Percentiles rank a stretch among this genome's conserved stretches.
These are phyloP conservation scores for Papilio aristodemus DNA, from an alignment of 1,140 invertebrate species.

Conservation along the genomic window DNA sequence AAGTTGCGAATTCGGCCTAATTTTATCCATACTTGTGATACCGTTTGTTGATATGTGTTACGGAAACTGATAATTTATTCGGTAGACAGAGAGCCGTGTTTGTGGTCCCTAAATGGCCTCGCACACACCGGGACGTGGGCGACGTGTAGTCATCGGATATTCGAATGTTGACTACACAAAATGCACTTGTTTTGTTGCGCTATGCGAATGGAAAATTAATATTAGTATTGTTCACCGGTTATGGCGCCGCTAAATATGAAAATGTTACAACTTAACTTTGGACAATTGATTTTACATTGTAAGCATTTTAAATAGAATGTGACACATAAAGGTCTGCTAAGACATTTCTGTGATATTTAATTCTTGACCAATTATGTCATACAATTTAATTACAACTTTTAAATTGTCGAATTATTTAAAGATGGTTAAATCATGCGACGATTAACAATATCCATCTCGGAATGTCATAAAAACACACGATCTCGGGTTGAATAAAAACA, in stretches of 20 bases:
- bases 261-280: conserved; percentile 20
- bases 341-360: neutral
- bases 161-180: conserved; percentile 33
- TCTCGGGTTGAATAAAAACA: no score
- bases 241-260: conserved; percentile 14
- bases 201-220: conserved; percentile 16
- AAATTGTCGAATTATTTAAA: no score
- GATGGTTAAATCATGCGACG: no score
- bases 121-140: conserved; percentile 47
- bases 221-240: conserved; percentile 1
- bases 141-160: conserved; percentile 46
- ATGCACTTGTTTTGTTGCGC: conserved; percentile 20
- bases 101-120: conserved; percentile 52
- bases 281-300: conserved; percentile 13
- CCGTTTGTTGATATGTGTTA: conserved; percentile 51
- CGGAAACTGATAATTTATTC: conserved; percentile 65
- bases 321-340: neutral
- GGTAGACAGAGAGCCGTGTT: conserved; percentile 43
- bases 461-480: no score
- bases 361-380: no score
- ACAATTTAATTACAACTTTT: no score
- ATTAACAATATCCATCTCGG: no score
- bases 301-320: conserved; percentile 11
- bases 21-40: conserved; percentile 35
- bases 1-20: conserved; percentile 38